Conservation (phyloP, 2,888 invertebrate species). For the Ashinkailepas kermadecensis region DNA sequence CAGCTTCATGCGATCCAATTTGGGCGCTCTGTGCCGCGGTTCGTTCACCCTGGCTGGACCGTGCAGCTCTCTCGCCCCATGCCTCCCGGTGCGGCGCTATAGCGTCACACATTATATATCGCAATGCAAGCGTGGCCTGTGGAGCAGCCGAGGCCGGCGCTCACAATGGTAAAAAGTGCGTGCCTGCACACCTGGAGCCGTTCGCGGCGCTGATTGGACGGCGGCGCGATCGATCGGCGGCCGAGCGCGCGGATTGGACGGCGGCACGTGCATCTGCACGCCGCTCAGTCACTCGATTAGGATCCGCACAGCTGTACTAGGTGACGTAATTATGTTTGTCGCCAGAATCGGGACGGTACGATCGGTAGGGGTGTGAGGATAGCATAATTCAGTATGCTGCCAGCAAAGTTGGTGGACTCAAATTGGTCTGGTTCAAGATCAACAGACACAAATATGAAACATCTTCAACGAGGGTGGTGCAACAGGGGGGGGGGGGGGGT, state of each 20-base stretch:
- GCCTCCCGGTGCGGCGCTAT: not conserved
- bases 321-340: conserved; percentile 15
- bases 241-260: not conserved
- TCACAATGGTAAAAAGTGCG: conserved; percentile 5
- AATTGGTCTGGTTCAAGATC: too few species aligned
- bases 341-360: not conserved
- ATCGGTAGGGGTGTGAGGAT: too few species aligned
- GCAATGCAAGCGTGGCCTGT: conserved; percentile 1
- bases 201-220: not conserved
- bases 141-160: not conserved
- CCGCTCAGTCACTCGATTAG: not conserved
- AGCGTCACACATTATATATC: conserved; percentile 9
- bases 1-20: too few species aligned
- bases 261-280: conserved; percentile 11
- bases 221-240: not conserved
- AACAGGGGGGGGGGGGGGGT: too few species aligned
- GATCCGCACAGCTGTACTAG: not conserved
- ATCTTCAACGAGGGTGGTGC: too few species aligned
- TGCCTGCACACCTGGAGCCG: conserved; percentile 1
- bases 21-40: not conserved
- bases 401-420: too few species aligned
- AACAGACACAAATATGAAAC: too few species aligned
- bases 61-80: not conserved
- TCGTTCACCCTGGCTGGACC: not conserved
- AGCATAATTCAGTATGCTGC: too few species aligned